A percentile compares a stretch with the other conserved stretches of the same genome.
Conservation (phyloP, 1,140 invertebrate genomes). For the Apolygus lucorum region DNA sequence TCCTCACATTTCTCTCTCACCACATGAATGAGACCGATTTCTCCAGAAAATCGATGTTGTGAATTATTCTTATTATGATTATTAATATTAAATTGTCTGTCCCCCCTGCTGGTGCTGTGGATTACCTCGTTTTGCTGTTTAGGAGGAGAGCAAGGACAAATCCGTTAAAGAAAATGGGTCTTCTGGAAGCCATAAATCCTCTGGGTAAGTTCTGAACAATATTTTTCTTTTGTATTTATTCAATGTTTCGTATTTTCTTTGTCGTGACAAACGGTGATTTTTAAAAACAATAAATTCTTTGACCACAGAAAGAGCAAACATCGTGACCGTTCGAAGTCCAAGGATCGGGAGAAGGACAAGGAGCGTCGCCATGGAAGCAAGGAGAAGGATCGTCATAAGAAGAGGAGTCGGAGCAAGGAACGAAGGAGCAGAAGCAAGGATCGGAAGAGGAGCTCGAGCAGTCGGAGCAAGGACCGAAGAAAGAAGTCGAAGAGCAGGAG, state of each 20-base stretch:
- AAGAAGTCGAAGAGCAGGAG: conserved; percentile 37
- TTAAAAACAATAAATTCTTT: conserved; percentile 1
- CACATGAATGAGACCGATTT: no score
- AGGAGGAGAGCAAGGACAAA: conserved; percentile 47
- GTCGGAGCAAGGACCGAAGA: conserved; percentile 37
- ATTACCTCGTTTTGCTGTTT: conserved; percentile 52
- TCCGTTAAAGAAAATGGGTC: conserved; percentile 50
- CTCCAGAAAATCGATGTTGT: no score
- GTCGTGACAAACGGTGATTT: no score
- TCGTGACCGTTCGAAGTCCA: conserved; percentile 30
- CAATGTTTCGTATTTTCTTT: no score
- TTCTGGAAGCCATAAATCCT: conserved; percentile 38
- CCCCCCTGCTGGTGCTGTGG: conserved; percentile 48
- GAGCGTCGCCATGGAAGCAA: conserved; percentile 34
- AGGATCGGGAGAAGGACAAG: conserved; percentile 30
- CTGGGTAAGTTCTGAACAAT: conserved; percentile 16
- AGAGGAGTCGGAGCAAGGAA: conserved; percentile 28
- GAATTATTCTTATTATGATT: no score
- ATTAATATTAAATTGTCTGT: conserved; percentile 36
- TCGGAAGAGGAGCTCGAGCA: conserved; percentile 39
- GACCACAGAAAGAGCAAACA: conserved; percentile 27
- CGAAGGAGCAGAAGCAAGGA: conserved; percentile 35
- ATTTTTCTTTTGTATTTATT: background rate
- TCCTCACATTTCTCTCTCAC: conserved; percentile 29
- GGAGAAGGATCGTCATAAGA: conserved; percentile 35